Evolutionary conservation across 2,797 vertebrate species (phyloP), one percentile per base, ranked within the genome.

Genomic region (Propithecus deckenii): DNA sequence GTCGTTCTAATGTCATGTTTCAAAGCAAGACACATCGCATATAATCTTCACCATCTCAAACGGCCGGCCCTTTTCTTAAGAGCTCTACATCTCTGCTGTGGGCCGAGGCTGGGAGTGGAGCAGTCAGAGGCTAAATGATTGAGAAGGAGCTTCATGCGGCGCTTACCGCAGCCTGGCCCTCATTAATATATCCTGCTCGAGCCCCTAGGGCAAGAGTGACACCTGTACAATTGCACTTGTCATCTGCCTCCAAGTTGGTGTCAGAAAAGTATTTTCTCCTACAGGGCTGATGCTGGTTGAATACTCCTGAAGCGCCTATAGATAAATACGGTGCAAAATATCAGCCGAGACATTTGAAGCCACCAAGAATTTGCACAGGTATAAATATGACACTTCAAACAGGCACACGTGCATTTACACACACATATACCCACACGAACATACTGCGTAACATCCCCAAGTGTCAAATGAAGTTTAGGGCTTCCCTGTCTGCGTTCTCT

Each of bases 111-210:
- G 22, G 10, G 23, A 65, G 2, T 10, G 10, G 50, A 22, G 17
- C 8, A 10, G 35, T 57, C 41, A 50, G 35, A 52, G 43, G 63
- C 71, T 87, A 38, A 91, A 69, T 59, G 89, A 79, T 61, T 35
- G 88, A 95, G 85, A 87, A 83, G 48, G 8, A 78, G 61, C n/a
- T 55, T 76, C 38, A 2, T 3, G 22, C 38, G 91, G 75, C 28
- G 57, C 94, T 92, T 12, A 32, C 0, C 5, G 92, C 90, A 89
- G 12, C 12, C 78, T 52, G 46, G 57, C 38, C 55, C 94, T 97
- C 96, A 94, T 96, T 96, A 96, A 83, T 84, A 52, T 17, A 61
- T 52, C 89, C 65, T 35, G 41, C 65, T 86, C 35, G n/a, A 65
- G 46, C 22, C 78, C 95, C 79, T 23, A 15, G 69, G 92, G 52